These are phyloP conservation scores for Liasis olivaceus DNA, from an alignment of 2,797 vertebrate species.

Conservation along the genomic window DNA sequence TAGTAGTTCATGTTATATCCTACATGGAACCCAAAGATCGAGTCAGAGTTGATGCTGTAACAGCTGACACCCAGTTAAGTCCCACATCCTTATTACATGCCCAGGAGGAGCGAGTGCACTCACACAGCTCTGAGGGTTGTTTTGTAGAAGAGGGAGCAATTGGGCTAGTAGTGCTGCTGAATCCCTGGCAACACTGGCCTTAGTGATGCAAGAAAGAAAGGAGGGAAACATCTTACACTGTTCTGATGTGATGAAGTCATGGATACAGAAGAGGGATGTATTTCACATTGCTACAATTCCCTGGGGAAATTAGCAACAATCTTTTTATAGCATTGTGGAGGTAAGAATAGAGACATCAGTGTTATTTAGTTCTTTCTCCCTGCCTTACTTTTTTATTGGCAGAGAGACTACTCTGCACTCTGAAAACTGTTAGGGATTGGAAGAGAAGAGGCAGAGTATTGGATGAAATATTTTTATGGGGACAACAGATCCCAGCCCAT, in stretches of 20 bases:
- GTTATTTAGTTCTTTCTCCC: neutral
- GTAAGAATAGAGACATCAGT: neutral
- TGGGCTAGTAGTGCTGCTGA: neutral
- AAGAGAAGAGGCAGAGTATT: neutral
- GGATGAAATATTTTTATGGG: neutral
- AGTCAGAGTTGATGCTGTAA: neutral
- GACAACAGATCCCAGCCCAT: neutral
- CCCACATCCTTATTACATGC: neutral
- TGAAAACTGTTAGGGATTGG: neutral
- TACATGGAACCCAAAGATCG: neutral
- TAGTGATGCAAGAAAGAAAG: neutral
- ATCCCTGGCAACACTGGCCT: neutral
- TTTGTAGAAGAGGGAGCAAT: neutral
- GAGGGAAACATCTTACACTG: neutral
- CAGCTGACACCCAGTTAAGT: neutral
- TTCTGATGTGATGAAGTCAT: neutral
- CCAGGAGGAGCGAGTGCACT: neutral
- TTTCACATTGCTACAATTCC: neutral
- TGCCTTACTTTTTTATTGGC: neutral
- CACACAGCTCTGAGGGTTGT: neutral
- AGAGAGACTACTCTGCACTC: neutral
- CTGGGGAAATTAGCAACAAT: neutral
- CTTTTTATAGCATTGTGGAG: neutral
- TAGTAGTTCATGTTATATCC: neutral
- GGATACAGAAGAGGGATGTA: neutral